Percentiles rank a stretch among this genome's conserved stretches.
Evolutionary conservation across 2,797 vertebrate species (phyloP).

Genomic region (Lutra lutra): DNA sequence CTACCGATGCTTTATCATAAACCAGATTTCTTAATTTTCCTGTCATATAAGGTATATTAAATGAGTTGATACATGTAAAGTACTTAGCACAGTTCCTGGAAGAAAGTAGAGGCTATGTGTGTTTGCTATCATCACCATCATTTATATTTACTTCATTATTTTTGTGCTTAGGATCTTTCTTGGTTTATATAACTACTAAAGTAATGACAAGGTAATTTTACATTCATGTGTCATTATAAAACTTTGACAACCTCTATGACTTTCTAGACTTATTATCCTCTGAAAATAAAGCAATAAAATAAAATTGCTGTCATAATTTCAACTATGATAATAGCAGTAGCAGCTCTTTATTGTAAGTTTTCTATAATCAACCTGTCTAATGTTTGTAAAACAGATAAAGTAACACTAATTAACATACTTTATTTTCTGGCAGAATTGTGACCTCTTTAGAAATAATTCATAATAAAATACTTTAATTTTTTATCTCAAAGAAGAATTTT

Average conservation of each 20-base stretch:
- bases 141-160: not conserved
- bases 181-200: constrained; percentile 8
- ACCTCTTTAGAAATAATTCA: constrained; percentile 28
- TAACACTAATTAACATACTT: not conserved
- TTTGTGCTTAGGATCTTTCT: not conserved
- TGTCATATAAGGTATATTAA: not conserved
- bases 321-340: not conserved
- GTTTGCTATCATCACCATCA: not conserved
- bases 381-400: not conserved
- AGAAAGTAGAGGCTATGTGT: not conserved
- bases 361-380: not conserved
- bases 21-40: not conserved
- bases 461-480: fast-evolving
- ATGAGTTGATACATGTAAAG: not conserved
- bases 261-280: not conserved
- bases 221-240: not conserved
- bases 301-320: constrained; percentile 3
- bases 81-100: not conserved
- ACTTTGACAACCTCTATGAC: not conserved
- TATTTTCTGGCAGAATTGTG: constrained; percentile 42
- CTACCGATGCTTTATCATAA: not conserved
- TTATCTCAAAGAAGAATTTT: not conserved
- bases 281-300: constrained; percentile 2
- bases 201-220: not conserved
- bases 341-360: not conserved